phyloP scores from a whole-genome alignment of 2,797 vertebrate species.

The Microtus californicus region DNA sequence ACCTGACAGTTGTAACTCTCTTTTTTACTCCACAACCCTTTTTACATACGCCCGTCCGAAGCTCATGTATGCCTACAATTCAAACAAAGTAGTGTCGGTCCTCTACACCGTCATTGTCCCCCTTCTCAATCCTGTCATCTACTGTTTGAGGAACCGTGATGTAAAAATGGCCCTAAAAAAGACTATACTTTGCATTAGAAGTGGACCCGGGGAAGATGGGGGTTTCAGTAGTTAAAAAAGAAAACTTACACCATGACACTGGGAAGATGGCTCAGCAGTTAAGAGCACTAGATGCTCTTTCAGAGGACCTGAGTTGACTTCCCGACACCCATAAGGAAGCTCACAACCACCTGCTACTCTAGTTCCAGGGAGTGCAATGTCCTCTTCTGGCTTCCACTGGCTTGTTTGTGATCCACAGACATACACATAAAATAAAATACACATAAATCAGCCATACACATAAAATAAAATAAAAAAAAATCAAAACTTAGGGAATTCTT shows the following conservation, averaged over 20 bases:
- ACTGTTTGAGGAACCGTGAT: slow-evolving; percentile 78
- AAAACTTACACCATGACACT: not conserved
- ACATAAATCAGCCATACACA: not conserved
- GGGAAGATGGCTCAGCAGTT: not conserved
- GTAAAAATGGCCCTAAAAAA: slow-evolving; percentile 76
- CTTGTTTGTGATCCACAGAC: not conserved
- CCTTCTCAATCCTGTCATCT: slow-evolving; percentile 78
- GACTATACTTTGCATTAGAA: slow-evolving; percentile 36
- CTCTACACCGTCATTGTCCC: slow-evolving; percentile 73
- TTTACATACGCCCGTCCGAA: slow-evolving; percentile 71
- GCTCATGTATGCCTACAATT: slow-evolving; percentile 61
- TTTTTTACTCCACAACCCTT: slow-evolving; percentile 79
- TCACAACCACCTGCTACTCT: not conserved
- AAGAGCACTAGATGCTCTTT: too few species aligned
- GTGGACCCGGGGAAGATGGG: not conserved
- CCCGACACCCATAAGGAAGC: not conserved
- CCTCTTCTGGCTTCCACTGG: not conserved
- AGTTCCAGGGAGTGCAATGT: not conserved
- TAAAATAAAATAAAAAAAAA: not conserved
- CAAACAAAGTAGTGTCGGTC: slow-evolving; percentile 67
- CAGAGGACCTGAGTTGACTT: not conserved
- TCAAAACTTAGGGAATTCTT: not conserved
- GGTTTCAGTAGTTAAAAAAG: slow-evolving; percentile 5
- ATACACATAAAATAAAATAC: not conserved
- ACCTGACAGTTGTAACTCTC: slow-evolving; percentile 73